These are phyloP conservation scores for Andrena camellia DNA, from an alignment of 2,888 invertebrate genomes.

Conservation along the genomic window DNA sequence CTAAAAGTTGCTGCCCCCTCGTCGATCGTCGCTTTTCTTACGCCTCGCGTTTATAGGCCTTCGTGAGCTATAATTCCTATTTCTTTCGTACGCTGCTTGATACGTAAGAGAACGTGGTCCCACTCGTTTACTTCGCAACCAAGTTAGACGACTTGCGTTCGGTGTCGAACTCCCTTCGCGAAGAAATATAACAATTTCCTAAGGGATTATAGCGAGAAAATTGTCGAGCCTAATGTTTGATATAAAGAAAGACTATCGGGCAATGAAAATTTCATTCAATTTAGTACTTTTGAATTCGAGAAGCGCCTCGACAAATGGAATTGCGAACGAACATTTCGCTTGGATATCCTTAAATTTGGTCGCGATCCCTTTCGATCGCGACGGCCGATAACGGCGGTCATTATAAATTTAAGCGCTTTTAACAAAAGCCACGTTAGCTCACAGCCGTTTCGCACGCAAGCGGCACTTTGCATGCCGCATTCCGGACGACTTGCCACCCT, in stretches of 20 bases:
- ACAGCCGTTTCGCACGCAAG: conserved; percentile 70
- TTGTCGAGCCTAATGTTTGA: too few species aligned
- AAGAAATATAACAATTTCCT: conserved; percentile 8
- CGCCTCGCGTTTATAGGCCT: conserved; percentile 46
- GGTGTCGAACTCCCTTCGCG: not conserved
- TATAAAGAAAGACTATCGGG: too few species aligned
- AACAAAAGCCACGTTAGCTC: conserved; percentile 72
- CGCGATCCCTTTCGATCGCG: conserved; percentile 53
- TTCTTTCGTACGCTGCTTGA: conserved; percentile 31
- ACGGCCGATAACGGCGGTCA: conserved; percentile 58
- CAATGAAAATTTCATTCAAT: too few species aligned
- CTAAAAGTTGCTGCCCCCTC: conserved; percentile 64
- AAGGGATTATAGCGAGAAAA: not conserved
- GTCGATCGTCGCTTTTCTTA: conserved; percentile 67
- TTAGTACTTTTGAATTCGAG: not conserved
- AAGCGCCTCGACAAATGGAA: not conserved
- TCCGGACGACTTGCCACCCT: conserved; percentile 72
- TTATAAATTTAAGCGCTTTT: conserved; percentile 75
- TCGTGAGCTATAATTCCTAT: conserved; percentile 60
- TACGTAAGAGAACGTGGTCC: conserved; percentile 27
- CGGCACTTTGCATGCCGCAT: conserved; percentile 75
- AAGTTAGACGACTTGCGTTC: conserved; percentile 13
- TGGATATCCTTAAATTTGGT: conserved; percentile 47
- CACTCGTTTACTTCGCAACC: conserved; percentile 23
- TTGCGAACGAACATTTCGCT: conserved; percentile 17